Evolutionary conservation across 2,888 invertebrate species (phyloP).

Genomic region (Seladonia tumulorum): DNA sequence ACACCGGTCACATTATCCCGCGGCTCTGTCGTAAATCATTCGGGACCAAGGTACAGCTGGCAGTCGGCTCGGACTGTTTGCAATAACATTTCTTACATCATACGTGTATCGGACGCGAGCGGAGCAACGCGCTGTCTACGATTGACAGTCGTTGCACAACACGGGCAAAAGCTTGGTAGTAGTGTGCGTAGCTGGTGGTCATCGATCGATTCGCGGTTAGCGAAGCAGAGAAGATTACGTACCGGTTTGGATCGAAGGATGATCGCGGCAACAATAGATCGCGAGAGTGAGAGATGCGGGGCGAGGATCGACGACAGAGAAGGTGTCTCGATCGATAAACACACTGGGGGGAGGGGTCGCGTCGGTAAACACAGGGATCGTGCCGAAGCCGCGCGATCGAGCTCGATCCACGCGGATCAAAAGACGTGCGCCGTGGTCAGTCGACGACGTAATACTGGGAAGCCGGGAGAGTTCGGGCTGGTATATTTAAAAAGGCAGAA

Average conservation of each 20-base stretch:
- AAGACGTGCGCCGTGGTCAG: slow-evolving; percentile 72
- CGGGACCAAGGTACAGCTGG: neutral
- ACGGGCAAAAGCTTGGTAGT: neutral
- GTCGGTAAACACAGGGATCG: slow-evolving; percentile 24
- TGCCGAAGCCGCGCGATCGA: slow-evolving; percentile 9
- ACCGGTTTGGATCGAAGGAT: slow-evolving; percentile 2
- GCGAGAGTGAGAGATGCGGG: neutral
- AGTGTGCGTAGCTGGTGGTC: neutral
- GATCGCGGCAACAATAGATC: neutral
- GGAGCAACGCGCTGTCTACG: neutral
- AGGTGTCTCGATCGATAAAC: neutral
- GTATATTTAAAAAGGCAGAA: slow-evolving; percentile 78
- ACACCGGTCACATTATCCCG: neutral
- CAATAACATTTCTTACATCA: neutral
- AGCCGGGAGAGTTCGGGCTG: slow-evolving; percentile 67
- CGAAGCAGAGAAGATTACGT: slow-evolving; percentile 20
- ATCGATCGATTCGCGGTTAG: neutral
- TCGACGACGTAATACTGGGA: slow-evolving; percentile 74
- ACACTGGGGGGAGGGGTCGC: neutral
- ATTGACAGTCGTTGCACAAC: neutral
- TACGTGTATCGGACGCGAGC: neutral
- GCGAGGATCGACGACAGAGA: neutral
- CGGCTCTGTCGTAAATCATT: neutral
- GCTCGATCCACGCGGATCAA: slow-evolving; percentile 36
- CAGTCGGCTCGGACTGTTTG: neutral